Evolutionary conservation across 1,140 invertebrate species (phyloP).

Genomic region (Drosophila lowei): DNA sequence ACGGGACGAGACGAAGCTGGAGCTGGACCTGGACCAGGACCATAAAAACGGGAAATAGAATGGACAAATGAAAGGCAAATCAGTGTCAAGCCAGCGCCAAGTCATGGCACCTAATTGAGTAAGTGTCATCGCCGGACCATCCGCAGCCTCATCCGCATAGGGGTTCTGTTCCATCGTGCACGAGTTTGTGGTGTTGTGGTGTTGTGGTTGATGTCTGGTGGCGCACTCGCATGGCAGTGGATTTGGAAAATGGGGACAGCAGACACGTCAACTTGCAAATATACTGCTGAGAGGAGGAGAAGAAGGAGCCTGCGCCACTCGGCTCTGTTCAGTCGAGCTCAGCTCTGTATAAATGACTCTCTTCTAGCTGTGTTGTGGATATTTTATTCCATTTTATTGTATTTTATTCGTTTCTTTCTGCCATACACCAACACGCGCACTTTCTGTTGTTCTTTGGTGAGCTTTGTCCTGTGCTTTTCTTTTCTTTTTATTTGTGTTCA

Average conservation of each 20-base stretch:
- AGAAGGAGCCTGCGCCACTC: no score
- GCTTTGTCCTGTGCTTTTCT: slow-evolving; percentile 66
- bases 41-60: slow-evolving; percentile 28
- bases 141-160: slow-evolving; percentile 31
- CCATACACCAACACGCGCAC: slow-evolving; percentile 45
- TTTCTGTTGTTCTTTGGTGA: slow-evolving; percentile 67
- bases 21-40: neutral
- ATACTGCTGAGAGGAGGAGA: slow-evolving; percentile 35
- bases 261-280: slow-evolving; percentile 76
- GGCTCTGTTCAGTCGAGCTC: slow-evolving; percentile 11
- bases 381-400: slow-evolving; percentile 80
- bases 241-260: slow-evolving; percentile 58
- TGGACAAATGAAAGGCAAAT: slow-evolving; percentile 62
- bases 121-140: slow-evolving; percentile 65
- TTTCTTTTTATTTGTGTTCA: slow-evolving; percentile 79
- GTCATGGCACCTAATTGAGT: slow-evolving; percentile 75
- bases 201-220: slow-evolving; percentile 46
- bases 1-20: no score
- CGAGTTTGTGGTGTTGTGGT: slow-evolving; percentile 21
- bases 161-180: slow-evolving; percentile 19
- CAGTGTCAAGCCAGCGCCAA: slow-evolving; percentile 52
- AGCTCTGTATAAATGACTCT: slow-evolving; percentile 45
- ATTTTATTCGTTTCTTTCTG: slow-evolving; percentile 65
- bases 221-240: slow-evolving; percentile 36
- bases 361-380: slow-evolving; percentile 54